phyloP scores from a whole-genome alignment of 2,113 vertebrate species.

The Haplochromis vanheusdeni region DNA sequence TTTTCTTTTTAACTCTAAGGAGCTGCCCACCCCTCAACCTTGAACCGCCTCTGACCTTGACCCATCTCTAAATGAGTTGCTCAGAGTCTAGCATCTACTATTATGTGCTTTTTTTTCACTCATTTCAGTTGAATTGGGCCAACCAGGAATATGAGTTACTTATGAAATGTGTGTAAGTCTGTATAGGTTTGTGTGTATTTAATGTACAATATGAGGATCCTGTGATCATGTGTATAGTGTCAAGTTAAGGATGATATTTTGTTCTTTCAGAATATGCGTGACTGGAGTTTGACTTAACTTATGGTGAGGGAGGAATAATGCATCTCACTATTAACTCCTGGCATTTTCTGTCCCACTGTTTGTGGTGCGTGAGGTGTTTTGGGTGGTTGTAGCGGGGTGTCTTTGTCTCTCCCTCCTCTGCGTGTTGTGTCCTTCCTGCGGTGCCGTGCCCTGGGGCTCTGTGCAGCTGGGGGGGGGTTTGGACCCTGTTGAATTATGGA shows the following conservation, averaged over 20 bases:
- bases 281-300: not conserved
- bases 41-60: not conserved
- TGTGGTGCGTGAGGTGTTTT: not conserved
- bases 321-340: not conserved
- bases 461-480: not conserved
- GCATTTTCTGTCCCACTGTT: not conserved
- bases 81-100: not conserved
- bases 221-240: not conserved
- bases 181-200: not conserved
- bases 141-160: constrained; percentile 3
- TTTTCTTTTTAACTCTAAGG: not conserved
- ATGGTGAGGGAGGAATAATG: not conserved
- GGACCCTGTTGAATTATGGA: constrained; percentile 71
- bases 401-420: constrained; percentile 23
- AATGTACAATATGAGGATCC: not conserved
- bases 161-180: not conserved
- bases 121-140: constrained; percentile 45
- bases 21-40: not conserved
- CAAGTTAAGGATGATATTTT: not conserved
- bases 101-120: not conserved
- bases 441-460: constrained; percentile 36
- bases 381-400: not conserved
- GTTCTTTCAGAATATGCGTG: not conserved
- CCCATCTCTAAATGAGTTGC: not conserved
- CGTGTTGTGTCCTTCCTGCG: constrained; percentile 36